These are phyloP conservation scores for Cebidichthys violaceus DNA, from an alignment of 2,113 vertebrate genomes.

Conservation along the genomic window DNA sequence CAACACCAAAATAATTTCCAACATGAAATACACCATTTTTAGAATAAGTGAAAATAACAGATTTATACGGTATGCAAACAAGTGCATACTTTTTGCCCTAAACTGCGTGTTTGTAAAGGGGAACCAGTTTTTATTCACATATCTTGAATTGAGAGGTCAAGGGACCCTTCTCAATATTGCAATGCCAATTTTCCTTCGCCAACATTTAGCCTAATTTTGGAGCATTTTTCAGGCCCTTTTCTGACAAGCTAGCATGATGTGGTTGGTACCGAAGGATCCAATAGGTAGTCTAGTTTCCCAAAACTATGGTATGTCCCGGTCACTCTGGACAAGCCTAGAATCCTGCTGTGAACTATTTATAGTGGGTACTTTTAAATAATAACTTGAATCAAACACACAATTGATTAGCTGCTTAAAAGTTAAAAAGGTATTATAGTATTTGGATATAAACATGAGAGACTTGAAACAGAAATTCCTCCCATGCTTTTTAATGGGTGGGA, in stretches of 20 bases:
- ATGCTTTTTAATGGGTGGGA: neutral
- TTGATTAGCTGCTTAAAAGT: constrained; percentile 13
- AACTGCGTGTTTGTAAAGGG: no score
- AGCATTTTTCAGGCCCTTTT: no score
- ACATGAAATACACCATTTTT: neutral
- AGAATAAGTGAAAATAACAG: neutral
- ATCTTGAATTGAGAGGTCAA: no score
- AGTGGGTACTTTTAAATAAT: neutral
- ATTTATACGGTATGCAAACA: neutral
- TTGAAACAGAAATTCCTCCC: constrained; percentile 1
- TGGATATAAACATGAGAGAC: constrained; percentile 23
- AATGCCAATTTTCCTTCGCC: no score
- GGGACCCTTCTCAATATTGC: no score
- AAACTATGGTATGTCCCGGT: neutral
- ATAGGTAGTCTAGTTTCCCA: no score
- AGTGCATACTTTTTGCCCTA: no score
- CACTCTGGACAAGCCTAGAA: neutral
- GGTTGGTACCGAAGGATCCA: no score
- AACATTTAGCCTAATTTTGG: no score
- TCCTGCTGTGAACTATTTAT: neutral
- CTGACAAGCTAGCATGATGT: no score
- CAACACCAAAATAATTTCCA: no score
- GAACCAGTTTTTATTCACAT: no score
- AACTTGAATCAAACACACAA: neutral
- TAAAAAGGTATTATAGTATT: neutral